Base-by-base conservation (phyloP, 2,888 invertebrate species). In the Piscicola geometra region DNA sequence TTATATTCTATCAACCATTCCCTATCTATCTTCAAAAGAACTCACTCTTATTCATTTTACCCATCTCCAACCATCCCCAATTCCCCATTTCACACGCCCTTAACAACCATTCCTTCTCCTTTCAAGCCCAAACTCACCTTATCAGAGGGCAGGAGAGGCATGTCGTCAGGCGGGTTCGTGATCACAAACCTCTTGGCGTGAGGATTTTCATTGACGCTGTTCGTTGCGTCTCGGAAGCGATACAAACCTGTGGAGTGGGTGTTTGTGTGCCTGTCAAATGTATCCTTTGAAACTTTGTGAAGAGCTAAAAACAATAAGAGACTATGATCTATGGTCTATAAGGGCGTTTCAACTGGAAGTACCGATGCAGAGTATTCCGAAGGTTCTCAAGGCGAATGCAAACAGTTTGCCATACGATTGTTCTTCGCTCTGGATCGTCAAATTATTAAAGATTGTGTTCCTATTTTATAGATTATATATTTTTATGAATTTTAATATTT, bases 321-420 rank as follows among this genome's bases (percentile, higher is more conserved):
- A n/a, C n/a, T n/a, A n/a, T n/a, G n/a, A n/a, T n/a, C n/a, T n/a
- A n/a, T n/a, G n/a, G n/a, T n/a, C n/a, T n/a, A n/a, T n/a, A n/a
- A n/a, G n/a, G n/a, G n/a, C n/a, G n/a, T n/a, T n/a, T n/a, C n/a
- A n/a, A n/a, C n/a, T n/a, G n/a, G n/a, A 99, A 81, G 99, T 90
- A 83, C 99, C 99, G 86, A 99, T 98, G 88, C 98, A 99, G 83
- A 99, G 90, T 92, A 99, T 97, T 83, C 98, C 98, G 87, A 96
- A 96, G 81, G 94, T 93, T 85, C 94, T 92, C 81, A 99, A 90
- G 78, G 98, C 97, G 79, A 93, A 92, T 79, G 95, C 93, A 88
- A 99, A 99, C 84, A 99, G 89, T 86, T 97, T 95, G 67, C 97
- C 97, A 88, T 99, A 99, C 87, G 93, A 95, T 84, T 96, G 96